Conservation (phyloP, 2,888 invertebrate genomes). For the Andrena minutula region DNA sequence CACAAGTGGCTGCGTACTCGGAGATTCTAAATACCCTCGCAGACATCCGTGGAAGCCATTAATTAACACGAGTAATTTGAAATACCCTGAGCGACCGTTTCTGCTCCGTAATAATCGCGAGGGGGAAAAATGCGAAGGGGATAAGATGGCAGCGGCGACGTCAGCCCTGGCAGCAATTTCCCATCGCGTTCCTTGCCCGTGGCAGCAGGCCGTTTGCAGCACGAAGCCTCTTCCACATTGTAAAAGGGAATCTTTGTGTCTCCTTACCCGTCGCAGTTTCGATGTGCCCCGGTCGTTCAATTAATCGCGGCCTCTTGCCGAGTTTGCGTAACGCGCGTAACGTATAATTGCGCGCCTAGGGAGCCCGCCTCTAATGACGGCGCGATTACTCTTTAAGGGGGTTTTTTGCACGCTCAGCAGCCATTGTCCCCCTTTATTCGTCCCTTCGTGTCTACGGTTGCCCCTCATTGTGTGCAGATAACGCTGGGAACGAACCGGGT, state of each 20-base stretch:
- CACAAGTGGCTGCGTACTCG: too few species aligned
- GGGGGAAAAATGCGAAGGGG: not conserved
- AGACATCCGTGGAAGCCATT: not conserved
- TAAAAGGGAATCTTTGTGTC: constrained; percentile 26
- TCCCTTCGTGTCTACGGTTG: constrained; percentile 26
- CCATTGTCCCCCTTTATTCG: constrained; percentile 30
- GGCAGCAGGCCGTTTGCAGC: constrained; percentile 10
- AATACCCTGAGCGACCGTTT: not conserved
- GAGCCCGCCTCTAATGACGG: constrained; percentile 33
- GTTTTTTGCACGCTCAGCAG: constrained; percentile 31
- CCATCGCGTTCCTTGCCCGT: not conserved
- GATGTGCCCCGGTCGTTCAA: constrained; percentile 32
- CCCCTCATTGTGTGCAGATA: constrained; percentile 49
- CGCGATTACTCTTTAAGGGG: constrained; percentile 44
- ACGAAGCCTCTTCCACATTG: constrained; percentile 33
- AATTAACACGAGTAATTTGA: constrained; percentile 5
- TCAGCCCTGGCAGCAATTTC: constrained; percentile 11
- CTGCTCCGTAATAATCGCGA: not conserved
- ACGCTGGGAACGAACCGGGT: constrained; percentile 36
- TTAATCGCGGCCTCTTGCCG: constrained; percentile 30
- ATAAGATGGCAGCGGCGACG: constrained; percentile 4
- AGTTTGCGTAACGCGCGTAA: constrained; percentile 38
- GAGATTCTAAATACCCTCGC: too few species aligned
- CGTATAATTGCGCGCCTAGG: constrained; percentile 47
- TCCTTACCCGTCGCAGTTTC: constrained; percentile 27